phyloP scores from a whole-genome alignment of 1,140 invertebrate species.

The Armadillidium nasatum region DNA sequence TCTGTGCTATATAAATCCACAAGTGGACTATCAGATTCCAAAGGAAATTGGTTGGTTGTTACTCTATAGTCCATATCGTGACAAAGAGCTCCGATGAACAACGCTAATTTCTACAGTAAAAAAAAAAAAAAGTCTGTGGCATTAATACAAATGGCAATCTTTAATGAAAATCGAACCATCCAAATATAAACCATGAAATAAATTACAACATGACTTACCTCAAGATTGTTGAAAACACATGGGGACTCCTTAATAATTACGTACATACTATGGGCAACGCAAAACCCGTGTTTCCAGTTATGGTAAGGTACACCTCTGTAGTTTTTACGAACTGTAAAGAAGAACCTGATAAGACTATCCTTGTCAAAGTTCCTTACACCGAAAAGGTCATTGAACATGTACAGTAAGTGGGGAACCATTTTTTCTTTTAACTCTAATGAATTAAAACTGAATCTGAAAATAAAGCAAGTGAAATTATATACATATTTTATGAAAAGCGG shows the following conservation, averaged over 20 bases:
- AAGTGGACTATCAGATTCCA: slow-evolving; percentile 70
- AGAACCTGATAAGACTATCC: slow-evolving; percentile 63
- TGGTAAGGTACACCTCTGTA: slow-evolving; percentile 75
- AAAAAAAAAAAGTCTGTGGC: slow-evolving; percentile 8
- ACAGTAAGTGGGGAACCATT: slow-evolving; percentile 60
- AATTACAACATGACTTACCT: slow-evolving; percentile 51
- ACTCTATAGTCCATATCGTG: slow-evolving; percentile 80
- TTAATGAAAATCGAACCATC: too few relatives aligned
- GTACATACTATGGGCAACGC: slow-evolving; percentile 76
- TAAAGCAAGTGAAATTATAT: too few relatives aligned
- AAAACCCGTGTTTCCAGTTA: slow-evolving; percentile 81
- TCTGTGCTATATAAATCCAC: slow-evolving; percentile 74
- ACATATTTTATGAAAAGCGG: too few relatives aligned
- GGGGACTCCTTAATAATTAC: slow-evolving; percentile 62
- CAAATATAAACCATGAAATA: too few relatives aligned
- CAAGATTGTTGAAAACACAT: slow-evolving; percentile 57
- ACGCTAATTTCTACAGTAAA: slow-evolving; percentile 64
- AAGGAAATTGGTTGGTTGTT: slow-evolving; percentile 78
- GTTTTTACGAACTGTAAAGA: slow-evolving; percentile 75
- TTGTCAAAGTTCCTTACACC: slow-evolving; percentile 58
- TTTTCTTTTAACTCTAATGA: too few relatives aligned
- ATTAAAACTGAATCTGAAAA: too few relatives aligned
- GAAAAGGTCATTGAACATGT: slow-evolving; percentile 75
- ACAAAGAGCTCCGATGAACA: slow-evolving; percentile 73
- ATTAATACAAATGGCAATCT: too few relatives aligned